Evolutionary conservation across 2,113 vertebrate species (phyloP), one percentile per base, ranked within the genome.

Genomic region (Dasyurus viverrinus): DNA sequence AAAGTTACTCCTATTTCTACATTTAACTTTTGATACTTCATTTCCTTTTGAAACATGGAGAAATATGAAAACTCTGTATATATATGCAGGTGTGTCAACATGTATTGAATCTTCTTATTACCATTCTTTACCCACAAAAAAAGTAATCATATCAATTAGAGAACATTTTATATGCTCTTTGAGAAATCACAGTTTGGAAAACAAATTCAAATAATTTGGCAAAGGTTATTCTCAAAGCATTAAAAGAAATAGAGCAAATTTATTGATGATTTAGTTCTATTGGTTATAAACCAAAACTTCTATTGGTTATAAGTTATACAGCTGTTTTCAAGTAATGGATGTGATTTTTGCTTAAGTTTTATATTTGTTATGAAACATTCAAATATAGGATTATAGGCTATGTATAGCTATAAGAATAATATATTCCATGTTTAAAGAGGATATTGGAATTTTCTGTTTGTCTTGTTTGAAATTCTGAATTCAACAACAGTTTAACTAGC

Each of bases 361-460:
- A 3, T 84, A 42, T 76, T 89, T 26, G 46, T n/a, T 89, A 68
- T n/a, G 16, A 2, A 93, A 57, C 2, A 42, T n/a, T 6, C 16
- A 53, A 92, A 53, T 3, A 30, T 53, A 8, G 91, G 27, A 93
- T 25, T 89, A 53, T 25, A 89, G n/a, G 1, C 90, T 96, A 91
- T 47, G 24, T 42, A 16, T 54, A 89, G 53, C 60, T 6, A 89
- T 90, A 52, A 90, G 53, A 60, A 9, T 27, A 1, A 6, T 90
- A n/a, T 93, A 52, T 96, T 93, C 94, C 47, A 68, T 89, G 90
- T 5, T 46, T 42, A 60, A 60, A 91, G 11, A 54, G 84, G 0
- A 46, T 7, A 90, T 9, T 4, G 16, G 90, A 16, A 53, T 36
- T 90, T 53, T 36, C 27, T 93, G 27, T 3, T 54, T 94, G 36